These are phyloP conservation scores for Sarcophaga variegata DNA, from an alignment of 2,888 invertebrate species.

Conservation along the genomic window DNA sequence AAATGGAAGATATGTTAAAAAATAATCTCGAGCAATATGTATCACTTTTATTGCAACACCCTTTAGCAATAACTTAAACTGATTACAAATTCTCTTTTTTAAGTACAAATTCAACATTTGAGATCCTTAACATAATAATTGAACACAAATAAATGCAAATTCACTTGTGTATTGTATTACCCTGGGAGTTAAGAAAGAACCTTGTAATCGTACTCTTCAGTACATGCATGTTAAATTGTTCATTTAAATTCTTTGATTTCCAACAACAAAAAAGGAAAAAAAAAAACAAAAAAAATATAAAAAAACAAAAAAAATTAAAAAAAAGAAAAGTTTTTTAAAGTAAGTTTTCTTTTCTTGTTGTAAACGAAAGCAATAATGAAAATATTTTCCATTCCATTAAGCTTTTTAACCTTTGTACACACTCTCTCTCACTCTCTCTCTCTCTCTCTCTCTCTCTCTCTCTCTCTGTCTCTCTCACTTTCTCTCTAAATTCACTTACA, in stretches of 20 bases:
- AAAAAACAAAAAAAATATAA: too few species aligned
- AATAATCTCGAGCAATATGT: too few species aligned
- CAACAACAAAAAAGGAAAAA: too few species aligned
- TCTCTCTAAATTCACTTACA: slow-evolving; percentile 24
- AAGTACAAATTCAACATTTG: not conserved
- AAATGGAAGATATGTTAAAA: too few species aligned
- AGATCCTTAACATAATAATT: not conserved
- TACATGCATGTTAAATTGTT: not conserved
- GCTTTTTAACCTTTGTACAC: not conserved
- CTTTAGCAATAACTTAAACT: too few species aligned
- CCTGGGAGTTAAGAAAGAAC: not conserved
- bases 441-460: not conserved
- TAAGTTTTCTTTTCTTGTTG: not conserved
- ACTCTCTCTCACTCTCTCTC: not conserved
- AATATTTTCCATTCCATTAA: not conserved
- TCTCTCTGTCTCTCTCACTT: not conserved
- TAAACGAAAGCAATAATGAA: not conserved
- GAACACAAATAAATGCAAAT: not conserved
- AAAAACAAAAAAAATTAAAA: too few species aligned
- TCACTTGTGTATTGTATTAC: not conserved
- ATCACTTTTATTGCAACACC: too few species aligned
- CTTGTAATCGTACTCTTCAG: not conserved
- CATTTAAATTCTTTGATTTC: not conserved
- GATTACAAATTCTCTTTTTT: not conserved
- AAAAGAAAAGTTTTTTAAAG: not conserved